A percentile compares a stretch with the other conserved stretches of the same genome.
These are phyloP conservation scores for Euzophera pinguis DNA, from an alignment of 2,888 invertebrate species.

Conservation along the genomic window DNA sequence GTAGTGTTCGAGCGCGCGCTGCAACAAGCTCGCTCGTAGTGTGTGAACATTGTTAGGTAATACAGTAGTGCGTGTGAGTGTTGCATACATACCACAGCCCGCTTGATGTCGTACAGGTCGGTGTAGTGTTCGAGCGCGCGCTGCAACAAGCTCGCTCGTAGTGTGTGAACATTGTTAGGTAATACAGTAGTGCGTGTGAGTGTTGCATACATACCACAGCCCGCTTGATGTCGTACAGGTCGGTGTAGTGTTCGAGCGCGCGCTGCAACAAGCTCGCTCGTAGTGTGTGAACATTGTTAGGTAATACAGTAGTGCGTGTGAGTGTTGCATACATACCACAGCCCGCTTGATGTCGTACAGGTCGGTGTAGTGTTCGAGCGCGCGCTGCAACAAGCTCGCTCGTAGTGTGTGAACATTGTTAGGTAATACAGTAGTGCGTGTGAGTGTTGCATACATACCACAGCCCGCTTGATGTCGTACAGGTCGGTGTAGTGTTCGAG, in stretches of 20 bases:
- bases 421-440: too few species aligned
- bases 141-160: constrained; percentile 99
- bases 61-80: too few species aligned
- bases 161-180: constrained; percentile 82
- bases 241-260: constrained; percentile 99
- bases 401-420: constrained; percentile 98
- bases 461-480: constrained; percentile 99
- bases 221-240: constrained; percentile 99
- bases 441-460: constrained; percentile 80
- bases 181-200: too few species aligned
- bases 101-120: constrained; percentile 99
- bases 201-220: constrained; percentile 87
- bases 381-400: constrained; percentile 98
- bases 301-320: too few species aligned
- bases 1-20: constrained; percentile 98
- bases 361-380: constrained; percentile 99
- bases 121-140: constrained; percentile 99
- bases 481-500: constrained; percentile 99
- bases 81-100: constrained; percentile 92
- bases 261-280: constrained; percentile 98
- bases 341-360: constrained; percentile 99
- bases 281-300: constrained; percentile 98
- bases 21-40: constrained; percentile 99
- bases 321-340: constrained; percentile 82
- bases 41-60: too few species aligned